phyloP scores from a whole-genome alignment of 2,888 invertebrate genomes.

The Siphlonurus alternatus region DNA sequence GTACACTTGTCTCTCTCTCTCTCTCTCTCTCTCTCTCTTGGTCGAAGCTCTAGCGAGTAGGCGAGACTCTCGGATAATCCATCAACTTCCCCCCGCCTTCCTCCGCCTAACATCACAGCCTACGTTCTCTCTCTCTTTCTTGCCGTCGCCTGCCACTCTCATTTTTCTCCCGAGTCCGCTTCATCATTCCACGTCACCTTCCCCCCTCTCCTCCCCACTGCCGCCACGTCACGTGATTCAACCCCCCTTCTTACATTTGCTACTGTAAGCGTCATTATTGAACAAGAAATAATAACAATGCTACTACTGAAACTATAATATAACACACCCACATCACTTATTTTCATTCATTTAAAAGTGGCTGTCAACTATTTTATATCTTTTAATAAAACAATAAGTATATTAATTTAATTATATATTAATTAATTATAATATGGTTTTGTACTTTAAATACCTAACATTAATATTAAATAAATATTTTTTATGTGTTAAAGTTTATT shows the following conservation, averaged over 20 bases:
- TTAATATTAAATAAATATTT: no score
- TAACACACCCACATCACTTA: no score
- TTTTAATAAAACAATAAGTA: no score
- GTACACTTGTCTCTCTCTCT: not conserved
- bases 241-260: not conserved
- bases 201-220: conserved; percentile 9
- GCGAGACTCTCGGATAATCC: not conserved
- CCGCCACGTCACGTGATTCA: not conserved
- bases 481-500: no score
- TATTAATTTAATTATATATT: no score
- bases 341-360: no score
- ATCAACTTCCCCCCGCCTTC: conserved; percentile 32
- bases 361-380: no score
- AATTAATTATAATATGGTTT: no score
- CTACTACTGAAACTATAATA: no score
- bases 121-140: conserved; percentile 11
- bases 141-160: conserved; percentile 30
- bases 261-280: no score
- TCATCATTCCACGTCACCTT: conserved; percentile 54
- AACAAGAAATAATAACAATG: no score
- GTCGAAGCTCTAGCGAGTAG: not conserved
- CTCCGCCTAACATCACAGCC: conserved; percentile 29
- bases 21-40: not conserved
- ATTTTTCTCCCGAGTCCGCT: conserved; percentile 55
- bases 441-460: no score